phyloP scores from a whole-genome alignment of 35 echinoderm and acorn worm genomes.

The Apostichopus californicus region DNA sequence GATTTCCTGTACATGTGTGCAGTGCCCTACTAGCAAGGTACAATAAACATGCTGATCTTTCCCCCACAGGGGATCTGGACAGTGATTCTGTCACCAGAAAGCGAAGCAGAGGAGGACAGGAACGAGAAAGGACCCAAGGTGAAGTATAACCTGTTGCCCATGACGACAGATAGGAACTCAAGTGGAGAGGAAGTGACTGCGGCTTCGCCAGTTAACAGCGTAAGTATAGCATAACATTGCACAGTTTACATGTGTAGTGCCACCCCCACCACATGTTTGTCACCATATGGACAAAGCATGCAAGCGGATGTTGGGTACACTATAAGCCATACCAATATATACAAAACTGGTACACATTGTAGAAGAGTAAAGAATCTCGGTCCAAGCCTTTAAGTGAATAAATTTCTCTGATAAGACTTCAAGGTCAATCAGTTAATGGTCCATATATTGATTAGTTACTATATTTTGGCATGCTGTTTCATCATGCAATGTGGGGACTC shows the following conservation, averaged over 20 bases:
- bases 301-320: neutral
- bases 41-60: conserved; percentile 90
- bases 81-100: conserved; percentile 93
- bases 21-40: conserved; percentile 8
- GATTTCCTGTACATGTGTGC: conserved; percentile 27
- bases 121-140: conserved; percentile 84
- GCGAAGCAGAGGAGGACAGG: conserved; percentile 79
- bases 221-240: conserved; percentile 1
- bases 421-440: no score
- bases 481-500: no score
- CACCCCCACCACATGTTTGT: conserved; percentile 10
- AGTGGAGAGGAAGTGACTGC: conserved; percentile 79
- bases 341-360: no score
- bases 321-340: no score
- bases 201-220: conserved; percentile 46
- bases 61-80: conserved; percentile 99
- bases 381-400: no score
- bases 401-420: no score
- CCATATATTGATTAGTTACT: no score
- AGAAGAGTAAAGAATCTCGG: no score
- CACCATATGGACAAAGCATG: conserved; percentile 8
- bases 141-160: conserved; percentile 97
- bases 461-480: no score
- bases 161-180: conserved; percentile 96
- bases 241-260: neutral